Base-by-base conservation (phyloP, 2,113 vertebrate genomes). In the Brachypodius melanocephalos region DNA sequence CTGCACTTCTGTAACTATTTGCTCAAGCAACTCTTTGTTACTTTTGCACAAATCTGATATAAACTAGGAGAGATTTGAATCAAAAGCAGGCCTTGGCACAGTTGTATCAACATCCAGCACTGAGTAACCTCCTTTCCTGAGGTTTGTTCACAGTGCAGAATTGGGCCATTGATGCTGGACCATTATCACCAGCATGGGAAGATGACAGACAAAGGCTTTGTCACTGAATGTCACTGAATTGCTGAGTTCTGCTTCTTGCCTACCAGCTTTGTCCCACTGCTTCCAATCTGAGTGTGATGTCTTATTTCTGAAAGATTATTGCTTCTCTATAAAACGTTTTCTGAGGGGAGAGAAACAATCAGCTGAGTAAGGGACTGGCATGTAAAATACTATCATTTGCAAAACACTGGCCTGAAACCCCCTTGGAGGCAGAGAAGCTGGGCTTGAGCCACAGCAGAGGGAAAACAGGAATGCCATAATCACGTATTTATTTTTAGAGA, bases 321-420 rank as follows among this genome's bases (percentile, higher is more conserved):
- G 63, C 61, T 94, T 83, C 78, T 87, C 57, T 93, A n/a, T 21
- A 82, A 93, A 97, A 85, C 12, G 9, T 76, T 95, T 95, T 83
- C 93, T 80, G 68, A 63, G 78, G 36, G 46, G 43, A 77, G 38
- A 75, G 31, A 36, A 89, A 85, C 87, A 94, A 91, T 82, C 67
- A 94, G 51, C 52, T 84, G 80, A 93, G 69, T 85, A 85, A 97
- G 67, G 94, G 69, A 89, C 67, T 95, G 94, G 88, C 96, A 92
- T 71, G 61, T 72, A 97, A 96, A 97, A 88, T n/a, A 95, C 69
- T 76, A 72, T 66, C 59, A 94, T 94, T 97, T 95, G 90, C 69
- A 95, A 84, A 97, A 96, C 15, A 32, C 40, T 59, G 66, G 32
- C 86, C 38, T 36, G 16, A 59, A 85, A 85, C 3, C 8, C 81